Evolutionary conservation across 1,140 invertebrate genomes (phyloP).

Genomic region (Papilio polytes): DNA sequence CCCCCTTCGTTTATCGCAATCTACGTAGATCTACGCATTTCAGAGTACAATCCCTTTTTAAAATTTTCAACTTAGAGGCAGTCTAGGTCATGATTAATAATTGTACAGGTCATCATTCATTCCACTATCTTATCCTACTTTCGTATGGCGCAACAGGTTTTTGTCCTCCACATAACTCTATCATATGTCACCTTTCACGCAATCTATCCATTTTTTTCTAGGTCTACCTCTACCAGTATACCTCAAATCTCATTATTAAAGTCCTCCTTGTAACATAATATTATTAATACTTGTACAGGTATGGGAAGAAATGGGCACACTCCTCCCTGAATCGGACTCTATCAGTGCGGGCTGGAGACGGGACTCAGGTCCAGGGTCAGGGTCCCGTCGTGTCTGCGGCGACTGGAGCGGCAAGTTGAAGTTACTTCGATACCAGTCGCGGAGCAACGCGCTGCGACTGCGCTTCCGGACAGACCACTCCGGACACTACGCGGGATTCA

Average conservation of each 20-base stretch:
- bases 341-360: constrained; percentile 69
- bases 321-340: constrained; percentile 66
- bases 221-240: too few species aligned
- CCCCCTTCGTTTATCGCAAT: too few species aligned
- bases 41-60: too few species aligned
- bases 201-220: too few species aligned
- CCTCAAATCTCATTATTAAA: too few species aligned
- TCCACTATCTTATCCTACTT: too few species aligned
- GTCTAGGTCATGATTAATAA: neutral
- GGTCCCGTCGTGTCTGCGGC: constrained; percentile 86
- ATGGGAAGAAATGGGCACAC: constrained; percentile 70
- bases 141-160: too few species aligned
- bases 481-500: constrained; percentile 88
- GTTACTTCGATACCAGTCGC: constrained; percentile 86
- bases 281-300: constrained; percentile 50
- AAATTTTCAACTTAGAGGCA: too few species aligned
- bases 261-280: too few species aligned
- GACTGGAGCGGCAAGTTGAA: constrained; percentile 90
- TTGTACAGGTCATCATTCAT: neutral
- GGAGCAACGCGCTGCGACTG: constrained; percentile 83
- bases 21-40: too few species aligned
- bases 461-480: constrained; percentile 89
- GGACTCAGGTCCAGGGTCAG: constrained; percentile 51
- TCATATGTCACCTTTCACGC: too few species aligned
- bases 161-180: too few species aligned